Percentiles rank a stretch among this genome's conserved stretches.
phyloP scores from a whole-genome alignment of 30 jellyfish, hydroid and myxozoan genomes.

The Phacellophora camtschatica region DNA sequence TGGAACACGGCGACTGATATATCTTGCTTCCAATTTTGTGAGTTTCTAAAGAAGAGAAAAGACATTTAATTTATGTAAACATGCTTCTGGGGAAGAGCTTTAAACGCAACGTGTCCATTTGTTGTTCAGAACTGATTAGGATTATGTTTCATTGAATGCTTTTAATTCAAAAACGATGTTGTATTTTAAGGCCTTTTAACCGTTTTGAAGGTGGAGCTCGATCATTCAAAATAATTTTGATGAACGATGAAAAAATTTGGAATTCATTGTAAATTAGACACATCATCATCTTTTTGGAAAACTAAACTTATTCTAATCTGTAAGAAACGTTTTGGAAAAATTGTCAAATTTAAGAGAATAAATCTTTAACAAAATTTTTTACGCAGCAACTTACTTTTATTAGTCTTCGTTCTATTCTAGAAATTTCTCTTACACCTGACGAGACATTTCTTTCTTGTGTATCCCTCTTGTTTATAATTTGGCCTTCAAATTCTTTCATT shows the following conservation, averaged over 20 bases:
- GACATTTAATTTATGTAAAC: neutral
- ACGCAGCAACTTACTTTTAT: constrained; percentile 15
- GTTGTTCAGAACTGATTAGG: too few relatives aligned
- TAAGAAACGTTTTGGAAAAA: too few relatives aligned
- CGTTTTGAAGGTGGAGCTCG: too few relatives aligned
- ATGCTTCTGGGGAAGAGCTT: too few relatives aligned
- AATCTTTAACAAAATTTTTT: neutral
- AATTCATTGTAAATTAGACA: neutral
- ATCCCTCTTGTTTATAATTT: constrained; percentile 23
- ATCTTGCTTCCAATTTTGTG: constrained; percentile 31
- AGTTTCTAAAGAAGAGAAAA: constrained; percentile 11
- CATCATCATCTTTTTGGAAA: neutral
- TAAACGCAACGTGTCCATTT: too few relatives aligned
- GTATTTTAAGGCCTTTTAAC: too few relatives aligned
- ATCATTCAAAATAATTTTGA: too few relatives aligned
- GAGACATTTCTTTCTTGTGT: neutral
- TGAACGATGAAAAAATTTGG: neutral
- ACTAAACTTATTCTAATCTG: neutral
- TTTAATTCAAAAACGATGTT: too few relatives aligned
- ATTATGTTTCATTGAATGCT: too few relatives aligned
- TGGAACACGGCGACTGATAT: constrained; percentile 31
- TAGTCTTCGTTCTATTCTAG: constrained; percentile 31
- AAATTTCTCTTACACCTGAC: constrained; percentile 13
- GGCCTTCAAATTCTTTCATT: constrained; percentile 41
- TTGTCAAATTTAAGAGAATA: neutral